Evolutionary conservation across 1,140 invertebrate species (phyloP).

Genomic region (Charaxes varanes): DNA sequence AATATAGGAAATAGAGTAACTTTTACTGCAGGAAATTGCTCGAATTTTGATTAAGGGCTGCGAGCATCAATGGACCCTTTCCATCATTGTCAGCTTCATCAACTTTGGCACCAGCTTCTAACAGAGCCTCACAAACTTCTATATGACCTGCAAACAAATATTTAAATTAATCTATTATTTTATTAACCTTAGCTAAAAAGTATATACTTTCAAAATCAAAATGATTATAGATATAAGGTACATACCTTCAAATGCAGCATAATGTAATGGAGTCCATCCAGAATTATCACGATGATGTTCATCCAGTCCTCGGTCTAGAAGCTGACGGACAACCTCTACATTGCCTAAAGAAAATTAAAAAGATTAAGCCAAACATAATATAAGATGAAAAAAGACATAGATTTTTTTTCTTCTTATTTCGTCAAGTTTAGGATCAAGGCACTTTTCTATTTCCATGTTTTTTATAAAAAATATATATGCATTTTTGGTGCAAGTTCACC

Average conservation of each 20-base stretch:
- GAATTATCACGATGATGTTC: slow-evolving; percentile 93
- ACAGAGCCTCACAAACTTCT: slow-evolving; percentile 89
- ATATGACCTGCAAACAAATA: slow-evolving; percentile 76
- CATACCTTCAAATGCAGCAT: slow-evolving; percentile 93
- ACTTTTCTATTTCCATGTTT: too few species aligned
- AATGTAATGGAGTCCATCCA: slow-evolving; percentile 95
- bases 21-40: too few species aligned
- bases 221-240: too few species aligned
- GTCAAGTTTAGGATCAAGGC: too few species aligned
- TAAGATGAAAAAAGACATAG: too few species aligned
- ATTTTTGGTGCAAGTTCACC: too few species aligned
- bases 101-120: slow-evolving; percentile 93
- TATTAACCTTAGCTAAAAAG: too few species aligned
- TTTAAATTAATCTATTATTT: neutral
- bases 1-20: slow-evolving; percentile 85
- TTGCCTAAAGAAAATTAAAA: slow-evolving; percentile 57
- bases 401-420: too few species aligned
- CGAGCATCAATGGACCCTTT: slow-evolving; percentile 91
- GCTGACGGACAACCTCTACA: slow-evolving; percentile 88
- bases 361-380: neutral
- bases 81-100: slow-evolving; percentile 96
- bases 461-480: too few species aligned
- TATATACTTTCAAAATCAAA: too few species aligned
- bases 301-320: slow-evolving; percentile 92
- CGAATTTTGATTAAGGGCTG: slow-evolving; percentile 92